Conservation (phyloP, 2,113 vertebrate genomes). For the Tupaia tana region DNA sequence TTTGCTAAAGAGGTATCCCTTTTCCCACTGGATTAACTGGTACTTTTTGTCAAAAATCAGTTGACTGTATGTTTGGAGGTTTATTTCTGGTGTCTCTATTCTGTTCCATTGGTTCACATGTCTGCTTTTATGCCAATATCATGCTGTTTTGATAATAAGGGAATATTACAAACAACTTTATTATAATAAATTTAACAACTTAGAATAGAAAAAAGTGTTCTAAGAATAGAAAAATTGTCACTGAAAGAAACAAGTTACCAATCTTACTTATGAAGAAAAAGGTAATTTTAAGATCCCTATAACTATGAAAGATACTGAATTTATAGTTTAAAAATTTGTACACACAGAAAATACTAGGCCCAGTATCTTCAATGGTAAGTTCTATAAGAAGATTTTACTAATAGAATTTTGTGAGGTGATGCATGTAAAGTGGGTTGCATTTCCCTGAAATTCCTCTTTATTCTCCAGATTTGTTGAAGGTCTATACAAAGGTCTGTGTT, state of each 20-base stretch:
- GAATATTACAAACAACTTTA: not conserved
- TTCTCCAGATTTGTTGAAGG: not conserved
- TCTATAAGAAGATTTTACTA: not conserved
- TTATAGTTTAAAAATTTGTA: not conserved
- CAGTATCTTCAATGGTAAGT: not conserved
- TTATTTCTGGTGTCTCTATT: no score
- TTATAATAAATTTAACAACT: not conserved
- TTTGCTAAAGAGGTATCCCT: no score
- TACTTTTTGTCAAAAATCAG: no score
- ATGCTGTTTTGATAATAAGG: not conserved
- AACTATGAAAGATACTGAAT: not conserved
- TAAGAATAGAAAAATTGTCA: not conserved
- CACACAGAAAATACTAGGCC: not conserved
- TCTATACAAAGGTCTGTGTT: not conserved
- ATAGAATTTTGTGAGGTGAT: not conserved
- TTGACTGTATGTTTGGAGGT: no score
- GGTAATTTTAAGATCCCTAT: not conserved
- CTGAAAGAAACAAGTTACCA: not conserved
- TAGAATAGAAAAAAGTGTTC: not conserved
- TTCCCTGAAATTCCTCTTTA: not conserved
- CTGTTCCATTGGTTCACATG: no score
- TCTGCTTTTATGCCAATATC: no score
- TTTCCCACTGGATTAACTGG: no score
- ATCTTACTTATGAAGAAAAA: slow-evolving; percentile 23
- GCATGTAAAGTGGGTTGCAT: not conserved